phyloP scores from a whole-genome alignment of 2,888 invertebrate species.

The Poecilobothrus nobilitatus region DNA sequence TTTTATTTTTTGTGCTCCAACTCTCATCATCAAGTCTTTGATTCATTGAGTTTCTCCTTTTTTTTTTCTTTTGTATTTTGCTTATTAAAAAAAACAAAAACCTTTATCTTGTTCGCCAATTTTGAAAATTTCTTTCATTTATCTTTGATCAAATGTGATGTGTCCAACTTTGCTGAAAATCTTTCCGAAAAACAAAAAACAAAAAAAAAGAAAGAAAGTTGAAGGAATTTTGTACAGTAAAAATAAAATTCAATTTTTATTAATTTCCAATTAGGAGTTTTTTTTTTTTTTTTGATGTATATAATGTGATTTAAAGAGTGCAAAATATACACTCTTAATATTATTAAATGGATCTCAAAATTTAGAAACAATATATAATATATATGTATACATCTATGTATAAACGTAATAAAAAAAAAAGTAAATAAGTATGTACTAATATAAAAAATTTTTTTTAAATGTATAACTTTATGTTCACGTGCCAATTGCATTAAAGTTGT shows the following conservation, averaged over 20 bases:
- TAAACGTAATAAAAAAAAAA: too few relatives aligned
- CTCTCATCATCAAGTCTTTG: not conserved
- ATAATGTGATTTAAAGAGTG: slow-evolving; percentile 1
- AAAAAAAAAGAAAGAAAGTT: too few relatives aligned
- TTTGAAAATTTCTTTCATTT: not conserved
- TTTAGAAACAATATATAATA: too few relatives aligned
- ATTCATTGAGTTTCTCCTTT: too few relatives aligned
- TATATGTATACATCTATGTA: too few relatives aligned
- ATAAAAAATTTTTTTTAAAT: too few relatives aligned
- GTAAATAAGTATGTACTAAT: too few relatives aligned
- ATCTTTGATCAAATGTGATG: not conserved
- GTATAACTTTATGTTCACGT: too few relatives aligned
- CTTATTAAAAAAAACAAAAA: too few relatives aligned
- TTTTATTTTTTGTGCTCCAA: not conserved
- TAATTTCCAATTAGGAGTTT: not conserved
- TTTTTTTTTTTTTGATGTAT: not conserved
- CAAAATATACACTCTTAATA: not conserved
- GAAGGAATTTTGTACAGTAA: not conserved
- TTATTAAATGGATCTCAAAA: not conserved
- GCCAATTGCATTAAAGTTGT: too few relatives aligned
- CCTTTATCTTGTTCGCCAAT: not conserved
- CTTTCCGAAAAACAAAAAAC: not conserved
- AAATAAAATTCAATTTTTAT: not conserved
- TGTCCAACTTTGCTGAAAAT: slow-evolving; percentile 3
- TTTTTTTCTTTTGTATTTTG: too few relatives aligned